Base-by-base conservation (phyloP, 2,888 invertebrate species). In the Thyatira batis region DNA sequence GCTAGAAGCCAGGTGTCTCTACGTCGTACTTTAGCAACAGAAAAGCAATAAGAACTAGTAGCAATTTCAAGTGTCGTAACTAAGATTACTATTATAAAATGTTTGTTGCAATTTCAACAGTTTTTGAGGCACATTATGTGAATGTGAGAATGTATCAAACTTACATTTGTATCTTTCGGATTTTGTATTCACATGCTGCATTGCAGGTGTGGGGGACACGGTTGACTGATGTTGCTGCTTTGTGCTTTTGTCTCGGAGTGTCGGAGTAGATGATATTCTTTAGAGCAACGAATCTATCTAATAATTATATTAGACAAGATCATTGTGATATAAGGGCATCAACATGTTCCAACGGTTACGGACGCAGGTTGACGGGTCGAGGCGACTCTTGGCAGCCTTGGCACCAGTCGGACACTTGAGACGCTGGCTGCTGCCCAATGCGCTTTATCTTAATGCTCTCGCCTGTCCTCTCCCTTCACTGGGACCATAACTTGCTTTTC, bases 381-480 rank as follows among this genome's bases (percentile, higher is more conserved):
- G 60, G 60, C 61, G 67, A 67, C 74, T 70, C 62, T 61, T 68
- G 70, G 58, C 69, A 67, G 77, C 76, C 77, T 87, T 88, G 86
- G 88, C 89, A 84, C 65, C 68, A 67, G 71, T 69, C 69, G 83
- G 84, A 81, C 83, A 89, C 89, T 90, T 79, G 85, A 89, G 88
- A 87, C 84, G 84, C 84, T 90, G 91, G 89, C 89, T 67, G 63
- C 64, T 74, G 77, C 87, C 90, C 89, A 90, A 88, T 72, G 66
- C 83, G 83, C 82, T 88, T 86, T 86, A 85, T 89, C 88, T 89
- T 87, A 89, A 87, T 89, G 85, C 82, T 85, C 85, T 86, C 80
- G 80, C 78, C 80, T 82, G 85, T 87, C 85, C 78, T 71, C 77
- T 83, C 72, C 73, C 77, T 75, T 87, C 82, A 78, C 78, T 76